phyloP scores from a whole-genome alignment of 2,797 vertebrate species.

The Lepilemur ruficaudatus region DNA sequence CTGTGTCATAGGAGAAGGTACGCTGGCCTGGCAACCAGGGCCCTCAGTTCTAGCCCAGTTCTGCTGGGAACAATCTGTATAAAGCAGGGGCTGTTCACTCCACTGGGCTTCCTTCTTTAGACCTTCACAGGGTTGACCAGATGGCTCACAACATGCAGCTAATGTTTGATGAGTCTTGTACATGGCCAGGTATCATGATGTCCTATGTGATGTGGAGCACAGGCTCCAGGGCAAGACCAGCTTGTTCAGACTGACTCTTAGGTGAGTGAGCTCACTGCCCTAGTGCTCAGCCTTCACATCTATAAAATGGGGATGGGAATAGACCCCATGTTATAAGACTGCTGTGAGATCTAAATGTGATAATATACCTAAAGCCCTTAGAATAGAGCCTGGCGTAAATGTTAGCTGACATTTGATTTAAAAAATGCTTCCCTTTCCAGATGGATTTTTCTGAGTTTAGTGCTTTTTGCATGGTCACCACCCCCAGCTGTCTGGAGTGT shows the following conservation, averaged over 20 bases:
- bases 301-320: neutral
- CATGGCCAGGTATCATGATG: too few species aligned
- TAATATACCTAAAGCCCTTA: neutral
- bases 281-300: neutral
- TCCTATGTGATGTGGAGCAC: neutral
- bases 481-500: constrained; percentile 23
- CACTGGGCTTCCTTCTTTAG: neutral
- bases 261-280: neutral
- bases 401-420: constrained; percentile 17
- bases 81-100: neutral
- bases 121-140: neutral
- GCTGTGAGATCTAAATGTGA: neutral
- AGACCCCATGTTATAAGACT: neutral
- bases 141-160: neutral
- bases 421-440: constrained; percentile 40
- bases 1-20: neutral
- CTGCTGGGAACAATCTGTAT: neutral
- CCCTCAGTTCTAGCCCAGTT: neutral
- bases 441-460: constrained; percentile 57
- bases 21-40: too few species aligned
- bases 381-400: neutral
- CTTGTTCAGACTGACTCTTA: neutral
- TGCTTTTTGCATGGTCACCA: constrained; percentile 50
- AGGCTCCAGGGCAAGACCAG: neutral
- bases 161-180: neutral